Base-by-base conservation (phyloP, 1,140 invertebrate genomes). In the Heliconius himera region DNA sequence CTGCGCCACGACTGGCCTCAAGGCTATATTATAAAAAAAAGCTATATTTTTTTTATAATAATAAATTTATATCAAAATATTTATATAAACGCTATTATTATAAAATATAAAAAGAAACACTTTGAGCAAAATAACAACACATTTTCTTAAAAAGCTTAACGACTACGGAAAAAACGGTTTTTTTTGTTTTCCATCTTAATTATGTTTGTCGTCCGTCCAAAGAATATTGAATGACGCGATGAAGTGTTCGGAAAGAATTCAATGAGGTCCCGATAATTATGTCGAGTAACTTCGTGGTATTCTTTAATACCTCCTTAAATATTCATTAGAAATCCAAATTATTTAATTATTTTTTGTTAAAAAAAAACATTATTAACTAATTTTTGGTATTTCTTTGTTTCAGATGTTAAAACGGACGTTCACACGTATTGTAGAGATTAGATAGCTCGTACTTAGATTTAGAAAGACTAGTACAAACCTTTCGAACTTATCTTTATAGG, bases 321-420 rank as follows among this genome's bases (percentile, higher is more conserved):
- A 91, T 91, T 92, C 88, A 92, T 87, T 86, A 88, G 83, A 81
- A 78, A 56, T 66, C 2, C 60, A 66, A 16, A 66, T 66, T 66
- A 66, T 66, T 66, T 66, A 66, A 29, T 66, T 29, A 1, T n/a
- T n/a, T n/a, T n/a, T n/a, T n/a, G n/a, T n/a, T n/a, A n/a, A 20
- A 20, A 8, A 56, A 56, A 26, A 56, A 22, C 54, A 56, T 56
- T 56, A 20, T 56, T 56, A 1, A 66, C 60, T 66, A 66, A 66
- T 54, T 70, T 29, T 77, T 78, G 60, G 11, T 60, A 9, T 77
- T 84, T 77, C n/a, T 85, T 92, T 93, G 91, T 94, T 94, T 84
- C 92, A 94, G 93, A 94, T 94, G 93, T 88, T 92, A 76, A 89
- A 89, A 86, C 91, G 93, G 92, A 94, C 93, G 92, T 93, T 93